Percentiles rank a stretch among this genome's conserved stretches.
phyloP scores from a whole-genome alignment of 2,113 vertebrate genomes.

The Rhinopomastus cyanomelas region DNA sequence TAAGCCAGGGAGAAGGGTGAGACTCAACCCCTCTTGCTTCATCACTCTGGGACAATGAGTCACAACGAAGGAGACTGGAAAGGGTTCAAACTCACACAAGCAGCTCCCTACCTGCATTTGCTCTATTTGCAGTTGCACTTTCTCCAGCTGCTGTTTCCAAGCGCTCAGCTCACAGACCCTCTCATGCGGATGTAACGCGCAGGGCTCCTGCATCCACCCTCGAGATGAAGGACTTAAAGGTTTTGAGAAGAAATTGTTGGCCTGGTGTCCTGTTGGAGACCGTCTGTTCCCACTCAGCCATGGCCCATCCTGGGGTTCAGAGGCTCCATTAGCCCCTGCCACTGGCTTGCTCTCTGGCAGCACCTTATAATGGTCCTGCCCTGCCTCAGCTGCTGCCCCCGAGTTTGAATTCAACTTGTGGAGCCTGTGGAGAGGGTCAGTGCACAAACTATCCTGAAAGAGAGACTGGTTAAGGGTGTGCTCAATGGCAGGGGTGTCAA shows the following conservation, averaged over 20 bases:
- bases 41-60: background rate
- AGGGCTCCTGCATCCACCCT: conserved; percentile 76
- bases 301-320: conserved; percentile 68
- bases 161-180: conserved; percentile 79
- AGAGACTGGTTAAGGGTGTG: conserved; percentile 89
- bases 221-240: conserved; percentile 73
- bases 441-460: conserved; percentile 78
- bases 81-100: background rate
- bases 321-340: conserved; percentile 44
- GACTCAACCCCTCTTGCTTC: background rate
- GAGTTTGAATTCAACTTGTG: conserved; percentile 70
- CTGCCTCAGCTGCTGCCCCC: conserved; percentile 60
- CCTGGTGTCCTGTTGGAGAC: conserved; percentile 60
- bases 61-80: background rate
- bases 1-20: background rate
- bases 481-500: conserved; percentile 87
- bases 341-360: conserved; percentile 81
- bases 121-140: conserved; percentile 85
- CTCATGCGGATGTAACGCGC: conserved; percentile 76
- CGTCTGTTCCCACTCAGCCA: conserved; percentile 41
- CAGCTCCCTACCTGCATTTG: conserved; percentile 91
- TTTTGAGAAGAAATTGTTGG: conserved; percentile 72
- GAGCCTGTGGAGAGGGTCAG: conserved; percentile 83
- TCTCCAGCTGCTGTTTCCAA: conserved; percentile 91
- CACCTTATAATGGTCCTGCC: conserved; percentile 80